Base-by-base conservation (phyloP, 1,140 invertebrate species). In the Drosophila mayri region DNA sequence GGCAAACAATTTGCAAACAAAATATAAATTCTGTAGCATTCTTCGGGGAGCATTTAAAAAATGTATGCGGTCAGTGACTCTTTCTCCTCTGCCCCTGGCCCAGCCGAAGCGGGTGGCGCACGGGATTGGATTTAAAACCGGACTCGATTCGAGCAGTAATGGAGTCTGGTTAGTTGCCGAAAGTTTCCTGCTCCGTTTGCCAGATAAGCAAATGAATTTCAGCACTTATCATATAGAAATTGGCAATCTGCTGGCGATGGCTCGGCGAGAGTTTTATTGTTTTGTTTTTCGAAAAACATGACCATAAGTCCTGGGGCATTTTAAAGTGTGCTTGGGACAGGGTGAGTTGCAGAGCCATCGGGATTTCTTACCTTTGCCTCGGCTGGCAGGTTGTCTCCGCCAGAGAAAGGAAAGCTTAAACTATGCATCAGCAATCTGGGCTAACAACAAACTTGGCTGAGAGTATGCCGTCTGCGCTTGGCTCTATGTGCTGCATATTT, bases 401-500 rank as follows among this genome's bases (percentile, higher is more conserved):
- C 37, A 35, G 63, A 66, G 41, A 54, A 41, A 46, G 44, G 46
- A 52, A 16, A 37, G 66, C 64, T 68, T 67, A 67, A 67, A 68
- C 66, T 68, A 70, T 70, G 64, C 70, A 60, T 37, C 66, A 72
- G 66, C 71, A 75, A 76, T 76, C 74, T 60, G 52, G 57, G 62
- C 74, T 67, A 58, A 76, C 62, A 67, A 67, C 71, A 77, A 70
- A 87, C 58, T 84, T 81, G 83, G 63, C 41, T 44, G 28, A 47
- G 70, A 64, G 58, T 61, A 55, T 44, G 47, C 32, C 47, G 47
- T 32, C 47, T 71, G 44, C 70, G 60, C 76, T 79, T 63, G 79
- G 64, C 63, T 64, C 52, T 22, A 25, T 25, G 67, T 79, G 76
- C 62, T 87, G 84, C 85, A 88, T 88, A 90, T 84, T 90, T 88